phyloP scores from a whole-genome alignment of 2,888 invertebrate genomes.

The Phyto melanocephala region DNA sequence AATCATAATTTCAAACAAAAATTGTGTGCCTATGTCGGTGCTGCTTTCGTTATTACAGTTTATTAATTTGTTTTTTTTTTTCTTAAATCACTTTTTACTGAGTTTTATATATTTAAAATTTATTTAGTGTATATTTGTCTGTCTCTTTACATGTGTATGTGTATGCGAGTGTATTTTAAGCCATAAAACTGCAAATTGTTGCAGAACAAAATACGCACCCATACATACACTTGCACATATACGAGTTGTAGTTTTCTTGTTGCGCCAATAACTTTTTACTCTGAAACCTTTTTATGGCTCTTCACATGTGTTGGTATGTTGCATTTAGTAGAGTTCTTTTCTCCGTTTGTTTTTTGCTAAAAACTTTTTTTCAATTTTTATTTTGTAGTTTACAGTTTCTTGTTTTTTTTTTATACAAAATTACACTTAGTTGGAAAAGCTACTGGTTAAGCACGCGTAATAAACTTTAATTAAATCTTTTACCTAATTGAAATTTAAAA shows the following conservation, averaged over 20 bases:
- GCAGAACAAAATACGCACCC: slow-evolving; percentile 13
- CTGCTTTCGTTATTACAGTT: too few relatives aligned
- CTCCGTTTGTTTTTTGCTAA: neutral
- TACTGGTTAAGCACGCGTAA: slow-evolving; percentile 32
- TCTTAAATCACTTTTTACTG: neutral
- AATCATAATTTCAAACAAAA: neutral
- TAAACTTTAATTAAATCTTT: slow-evolving; percentile 44
- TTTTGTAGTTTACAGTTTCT: neutral
- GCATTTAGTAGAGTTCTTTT: neutral
- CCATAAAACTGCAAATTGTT: slow-evolving; percentile 45
- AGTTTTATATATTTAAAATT: neutral
- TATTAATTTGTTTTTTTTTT: neutral
- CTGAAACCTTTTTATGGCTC: slow-evolving; percentile 49
- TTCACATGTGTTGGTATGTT: slow-evolving; percentile 24
- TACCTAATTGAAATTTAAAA: slow-evolving; percentile 46
- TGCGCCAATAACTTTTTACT: slow-evolving; percentile 31
- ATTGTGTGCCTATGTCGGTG: too few relatives aligned
- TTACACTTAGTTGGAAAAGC: slow-evolving; percentile 7
- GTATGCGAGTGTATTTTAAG: neutral
- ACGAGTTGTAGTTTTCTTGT: neutral
- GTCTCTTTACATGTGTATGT: neutral
- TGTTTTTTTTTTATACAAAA: neutral
- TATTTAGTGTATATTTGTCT: neutral
- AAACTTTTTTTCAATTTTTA: slow-evolving; percentile 3
- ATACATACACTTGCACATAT: neutral